phyloP scores from a whole-genome alignment of 2,888 invertebrate species.

The Dioctria linearis region DNA sequence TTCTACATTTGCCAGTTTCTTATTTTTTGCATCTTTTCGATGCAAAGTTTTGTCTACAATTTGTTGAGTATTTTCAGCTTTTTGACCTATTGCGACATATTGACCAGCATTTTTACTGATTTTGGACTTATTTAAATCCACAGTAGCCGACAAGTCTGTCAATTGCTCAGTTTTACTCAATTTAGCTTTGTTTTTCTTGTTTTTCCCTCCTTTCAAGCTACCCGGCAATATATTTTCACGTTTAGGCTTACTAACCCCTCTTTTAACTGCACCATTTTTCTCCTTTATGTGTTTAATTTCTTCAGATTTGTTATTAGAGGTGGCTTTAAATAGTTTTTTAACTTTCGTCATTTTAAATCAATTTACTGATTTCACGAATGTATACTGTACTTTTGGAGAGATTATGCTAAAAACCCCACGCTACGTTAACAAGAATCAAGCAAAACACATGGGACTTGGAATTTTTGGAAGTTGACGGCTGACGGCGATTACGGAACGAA shows the following conservation, averaged over 20 bases:
- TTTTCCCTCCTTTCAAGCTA: neutral
- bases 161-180: neutral
- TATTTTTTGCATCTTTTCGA: neutral
- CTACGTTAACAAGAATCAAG: too few relatives aligned
- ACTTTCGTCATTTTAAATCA: neutral
- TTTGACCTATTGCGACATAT: neutral
- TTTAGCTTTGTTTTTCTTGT: neutral
- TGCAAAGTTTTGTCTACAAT: neutral
- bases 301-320: neutral
- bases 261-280: neutral
- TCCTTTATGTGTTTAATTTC: neutral
- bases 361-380: too few relatives aligned
- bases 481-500: too few relatives aligned
- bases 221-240: neutral
- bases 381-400: too few relatives aligned
- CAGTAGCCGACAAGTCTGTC: too few relatives aligned
- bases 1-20: neutral
- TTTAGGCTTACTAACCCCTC: conserved; percentile 3
- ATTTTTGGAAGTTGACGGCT: too few relatives aligned
- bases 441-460: too few relatives aligned
- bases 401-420: too few relatives aligned
- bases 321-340: conserved; percentile 1
- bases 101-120: too few relatives aligned
- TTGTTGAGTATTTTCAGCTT: neutral
- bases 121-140: too few relatives aligned